These are phyloP conservation scores for Gastrophysa polygoni DNA, from an alignment of 2,888 invertebrate genomes.

Conservation along the genomic window DNA sequence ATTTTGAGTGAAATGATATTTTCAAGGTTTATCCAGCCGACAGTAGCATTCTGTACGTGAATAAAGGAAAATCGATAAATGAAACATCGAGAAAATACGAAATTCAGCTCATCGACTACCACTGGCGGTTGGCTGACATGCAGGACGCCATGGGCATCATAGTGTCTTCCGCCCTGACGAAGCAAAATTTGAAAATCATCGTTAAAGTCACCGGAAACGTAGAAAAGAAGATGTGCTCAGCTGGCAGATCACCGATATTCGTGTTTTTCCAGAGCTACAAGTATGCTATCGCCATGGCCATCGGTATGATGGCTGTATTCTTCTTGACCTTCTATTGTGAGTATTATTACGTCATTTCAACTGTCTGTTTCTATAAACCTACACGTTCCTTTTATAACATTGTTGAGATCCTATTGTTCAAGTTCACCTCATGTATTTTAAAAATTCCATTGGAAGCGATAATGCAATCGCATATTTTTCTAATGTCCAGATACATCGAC, in stretches of 20 bases:
- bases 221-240: conserved; percentile 35
- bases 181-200: conserved; percentile 47
- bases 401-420: too few relatives aligned
- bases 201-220: conserved; percentile 40
- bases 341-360: conserved; percentile 21
- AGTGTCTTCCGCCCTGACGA: conserved; percentile 49
- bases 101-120: conserved; percentile 53
- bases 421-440: too few relatives aligned
- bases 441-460: too few relatives aligned
- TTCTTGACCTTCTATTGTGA: conserved; percentile 54
- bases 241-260: conserved; percentile 39
- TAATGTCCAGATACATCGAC: too few relatives aligned
- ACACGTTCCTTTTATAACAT: too few relatives aligned
- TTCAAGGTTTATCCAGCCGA: conserved; percentile 51
- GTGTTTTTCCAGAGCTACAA: conserved; percentile 43
- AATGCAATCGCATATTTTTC: too few relatives aligned
- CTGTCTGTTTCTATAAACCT: too few relatives aligned
- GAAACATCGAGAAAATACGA: conserved; percentile 42
- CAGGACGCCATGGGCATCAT: conserved; percentile 52
- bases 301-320: conserved; percentile 50
- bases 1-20: background rate
- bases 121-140: conserved; percentile 54
- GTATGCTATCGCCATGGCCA: conserved; percentile 42
- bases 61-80: conserved; percentile 39
- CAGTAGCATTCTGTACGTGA: conserved; percentile 49